A percentile compares a stretch with the other conserved stretches of the same genome.
These are phyloP conservation scores for Aporophyla nigra DNA, from an alignment of 2,888 invertebrate species.

Conservation along the genomic window DNA sequence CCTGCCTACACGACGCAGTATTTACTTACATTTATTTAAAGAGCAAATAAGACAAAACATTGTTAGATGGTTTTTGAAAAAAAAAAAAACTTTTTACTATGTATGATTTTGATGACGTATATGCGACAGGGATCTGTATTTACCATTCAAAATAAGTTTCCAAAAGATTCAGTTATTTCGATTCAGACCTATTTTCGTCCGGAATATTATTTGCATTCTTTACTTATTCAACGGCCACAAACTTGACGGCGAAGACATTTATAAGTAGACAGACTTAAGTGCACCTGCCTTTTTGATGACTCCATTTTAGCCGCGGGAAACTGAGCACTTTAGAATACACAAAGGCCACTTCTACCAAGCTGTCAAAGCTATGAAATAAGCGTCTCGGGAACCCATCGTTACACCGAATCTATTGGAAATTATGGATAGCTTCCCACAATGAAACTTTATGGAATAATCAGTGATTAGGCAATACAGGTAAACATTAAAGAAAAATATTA, in stretches of 20 bases:
- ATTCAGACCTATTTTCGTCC: not conserved
- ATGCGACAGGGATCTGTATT: not conserved
- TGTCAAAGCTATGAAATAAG: not conserved
- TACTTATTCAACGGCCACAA: constrained; percentile 26
- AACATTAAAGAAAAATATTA: constrained; percentile 31
- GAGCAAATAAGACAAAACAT: constrained; percentile 13
- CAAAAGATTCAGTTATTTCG: constrained; percentile 8
- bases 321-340: constrained; percentile 26
- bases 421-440: not conserved
- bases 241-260: constrained; percentile 13
- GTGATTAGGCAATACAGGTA: constrained; percentile 12
- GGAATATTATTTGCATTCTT: constrained; percentile 15
- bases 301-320: constrained; percentile 22
- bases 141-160: constrained; percentile 7
- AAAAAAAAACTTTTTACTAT: not conserved
- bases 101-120: constrained; percentile 17
- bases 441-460: not conserved
- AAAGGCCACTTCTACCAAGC: not conserved
- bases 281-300: constrained; percentile 24
- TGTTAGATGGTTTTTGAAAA: not conserved
- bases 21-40: constrained; percentile 14
- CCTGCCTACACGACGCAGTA: constrained; percentile 9
- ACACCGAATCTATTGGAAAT: not conserved
- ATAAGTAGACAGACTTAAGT: constrained; percentile 29
- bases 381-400: not conserved